These are phyloP conservation scores for Periplaneta americana DNA, from an alignment of 1,140 invertebrate genomes.

Conservation along the genomic window DNA sequence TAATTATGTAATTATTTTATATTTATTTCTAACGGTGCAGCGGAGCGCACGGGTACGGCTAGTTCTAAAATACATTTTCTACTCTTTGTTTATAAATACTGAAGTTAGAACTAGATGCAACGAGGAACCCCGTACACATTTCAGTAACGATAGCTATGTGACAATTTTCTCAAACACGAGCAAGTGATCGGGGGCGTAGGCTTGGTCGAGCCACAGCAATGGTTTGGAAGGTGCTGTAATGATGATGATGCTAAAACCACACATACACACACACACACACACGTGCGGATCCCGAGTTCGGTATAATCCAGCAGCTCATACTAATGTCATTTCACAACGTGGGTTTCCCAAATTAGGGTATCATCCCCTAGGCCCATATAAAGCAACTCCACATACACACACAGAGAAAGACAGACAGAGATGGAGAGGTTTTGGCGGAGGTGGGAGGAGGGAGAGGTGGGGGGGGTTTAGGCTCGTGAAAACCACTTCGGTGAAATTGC, in stretches of 20 bases:
- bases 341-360: constrained; percentile 8
- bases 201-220: no score
- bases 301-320: constrained; percentile 6
- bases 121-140: no score
- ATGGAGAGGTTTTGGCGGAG: no score
- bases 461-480: constrained; percentile 2
- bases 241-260: neutral
- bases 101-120: no score
- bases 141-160: no score
- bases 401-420: neutral
- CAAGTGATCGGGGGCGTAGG: no score
- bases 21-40: no score
- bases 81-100: no score
- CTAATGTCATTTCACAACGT: constrained; percentile 8
- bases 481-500: constrained; percentile 12
- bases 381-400: constrained; percentile 1
- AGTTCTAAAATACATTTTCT: no score
- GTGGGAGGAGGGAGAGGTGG: neutral
- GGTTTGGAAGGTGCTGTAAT: neutral
- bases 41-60: no score
- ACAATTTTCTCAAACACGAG: no score
- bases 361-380: constrained; percentile 4
- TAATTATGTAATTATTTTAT: no score
- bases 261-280: neutral
- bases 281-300: neutral